These are phyloP conservation scores for Myiozetetes cayanensis DNA, from an alignment of 2,113 vertebrate species.

Conservation along the genomic window DNA sequence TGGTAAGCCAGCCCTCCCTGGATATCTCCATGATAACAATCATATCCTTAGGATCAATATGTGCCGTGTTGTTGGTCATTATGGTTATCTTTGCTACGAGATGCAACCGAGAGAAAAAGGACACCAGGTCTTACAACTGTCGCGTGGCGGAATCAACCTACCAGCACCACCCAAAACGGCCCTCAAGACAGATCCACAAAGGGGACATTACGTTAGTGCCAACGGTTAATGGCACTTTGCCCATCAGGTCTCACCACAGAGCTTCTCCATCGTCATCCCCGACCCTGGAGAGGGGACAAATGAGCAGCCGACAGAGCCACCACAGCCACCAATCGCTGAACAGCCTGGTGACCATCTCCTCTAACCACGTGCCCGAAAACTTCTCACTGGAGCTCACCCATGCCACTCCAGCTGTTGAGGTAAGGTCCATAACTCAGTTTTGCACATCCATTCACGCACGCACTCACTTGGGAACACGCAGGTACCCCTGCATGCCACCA, in stretches of 20 bases:
- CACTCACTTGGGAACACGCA: neutral
- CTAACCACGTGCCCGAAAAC: constrained; percentile 91
- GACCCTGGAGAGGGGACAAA: constrained; percentile 85
- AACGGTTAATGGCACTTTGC: constrained; percentile 89
- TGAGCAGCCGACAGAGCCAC: constrained; percentile 91
- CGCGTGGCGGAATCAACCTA: constrained; percentile 93
- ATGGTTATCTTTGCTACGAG: constrained; percentile 95
- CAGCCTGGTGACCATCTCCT: constrained; percentile 97
- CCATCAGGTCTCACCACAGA: constrained; percentile 88
- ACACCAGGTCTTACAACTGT: constrained; percentile 94
- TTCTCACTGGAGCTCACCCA: constrained; percentile 93
- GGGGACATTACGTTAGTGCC: constrained; percentile 95
- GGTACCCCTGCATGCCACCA: neutral
- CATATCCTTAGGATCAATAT: constrained; percentile 92
- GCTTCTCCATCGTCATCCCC: constrained; percentile 90
- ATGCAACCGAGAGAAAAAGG: constrained; percentile 93
- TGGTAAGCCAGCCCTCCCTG: constrained; percentile 76
- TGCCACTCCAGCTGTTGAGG: constrained; percentile 94
- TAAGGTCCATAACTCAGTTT: constrained; percentile 66
- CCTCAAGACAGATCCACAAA: constrained; percentile 96
- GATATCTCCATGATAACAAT: constrained; percentile 95
- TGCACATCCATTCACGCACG: neutral
- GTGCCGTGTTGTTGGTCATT: constrained; percentile 86
- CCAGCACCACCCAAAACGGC: constrained; percentile 96
- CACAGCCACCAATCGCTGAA: constrained; percentile 96